phyloP scores from a whole-genome alignment of 2,113 vertebrate species.

The Phaethornis superciliosus region DNA sequence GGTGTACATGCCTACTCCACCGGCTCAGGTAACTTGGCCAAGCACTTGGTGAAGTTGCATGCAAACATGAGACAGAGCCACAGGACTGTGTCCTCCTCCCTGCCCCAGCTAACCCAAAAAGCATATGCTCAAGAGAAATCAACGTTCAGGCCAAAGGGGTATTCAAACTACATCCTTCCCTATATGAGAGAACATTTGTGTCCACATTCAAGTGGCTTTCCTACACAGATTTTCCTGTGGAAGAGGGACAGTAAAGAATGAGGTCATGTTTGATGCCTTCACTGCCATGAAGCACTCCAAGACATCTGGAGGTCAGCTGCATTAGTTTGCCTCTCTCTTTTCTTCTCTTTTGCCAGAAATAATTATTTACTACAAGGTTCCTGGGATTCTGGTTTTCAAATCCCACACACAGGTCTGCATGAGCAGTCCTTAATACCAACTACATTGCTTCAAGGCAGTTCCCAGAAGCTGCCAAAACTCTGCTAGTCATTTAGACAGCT shows the following conservation, averaged over 20 bases:
- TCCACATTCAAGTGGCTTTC: neutral
- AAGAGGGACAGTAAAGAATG: neutral
- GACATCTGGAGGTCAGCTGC: neutral
- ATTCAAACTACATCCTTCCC: neutral
- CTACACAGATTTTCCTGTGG: neutral
- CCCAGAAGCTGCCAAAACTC: neutral
- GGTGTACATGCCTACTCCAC: accelerated
- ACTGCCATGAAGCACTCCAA: neutral
- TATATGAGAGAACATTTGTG: neutral
- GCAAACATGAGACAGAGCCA: neutral
- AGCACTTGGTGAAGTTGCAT: neutral
- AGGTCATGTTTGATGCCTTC: neutral
- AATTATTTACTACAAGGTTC: neutral
- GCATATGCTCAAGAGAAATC: neutral
- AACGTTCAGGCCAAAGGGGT: neutral
- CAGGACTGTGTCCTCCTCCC: neutral
- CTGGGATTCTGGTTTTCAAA: neutral
- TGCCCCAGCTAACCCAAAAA: neutral
- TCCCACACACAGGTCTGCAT: neutral
- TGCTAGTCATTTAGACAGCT: neutral
- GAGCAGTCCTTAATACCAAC: neutral
- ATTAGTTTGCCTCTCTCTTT: neutral
- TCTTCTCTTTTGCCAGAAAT: neutral
- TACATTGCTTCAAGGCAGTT: neutral
- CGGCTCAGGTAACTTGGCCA: neutral